These are phyloP conservation scores for human (Homo sapiens) DNA, from an alignment of 2,113 vertebrate genomes.

Conservation along the genomic window GRCh38 chrX:94468001-94468500, in stretches of 20 bases:
- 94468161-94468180: background rate
- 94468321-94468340: background rate
- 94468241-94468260: background rate
- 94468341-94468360: background rate
- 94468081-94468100: background rate
- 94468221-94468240: background rate
- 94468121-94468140: background rate
- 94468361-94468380: background rate
- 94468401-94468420: background rate
- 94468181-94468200: background rate
- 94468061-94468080: background rate
- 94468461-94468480: background rate
- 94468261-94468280: background rate
- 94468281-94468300: background rate
- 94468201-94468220: background rate
- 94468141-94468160: background rate
- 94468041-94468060: background rate
- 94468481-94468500: background rate
- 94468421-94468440: background rate
- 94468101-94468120: background rate
- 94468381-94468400: background rate
- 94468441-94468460: background rate
- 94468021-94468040: background rate
- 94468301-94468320: background rate
- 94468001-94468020: background rate